Conservation (phyloP, 2,888 invertebrate genomes). For the Diaprepes abbreviatus region DNA sequence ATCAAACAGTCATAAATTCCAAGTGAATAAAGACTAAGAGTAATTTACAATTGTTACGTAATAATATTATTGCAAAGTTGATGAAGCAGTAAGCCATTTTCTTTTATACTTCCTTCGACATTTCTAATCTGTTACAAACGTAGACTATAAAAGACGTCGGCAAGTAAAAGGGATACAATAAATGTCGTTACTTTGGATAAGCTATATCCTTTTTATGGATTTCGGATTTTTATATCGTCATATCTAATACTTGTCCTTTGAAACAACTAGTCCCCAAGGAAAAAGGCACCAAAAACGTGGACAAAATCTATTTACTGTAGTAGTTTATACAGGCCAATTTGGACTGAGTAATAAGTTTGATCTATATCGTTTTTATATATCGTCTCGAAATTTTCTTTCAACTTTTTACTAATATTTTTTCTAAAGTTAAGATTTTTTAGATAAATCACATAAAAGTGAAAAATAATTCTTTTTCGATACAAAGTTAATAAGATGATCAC, state of each 20-base stretch:
- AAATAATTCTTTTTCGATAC: no score
- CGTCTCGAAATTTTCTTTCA: no score
- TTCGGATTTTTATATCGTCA: slow-evolving; percentile 34
- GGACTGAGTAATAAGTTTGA: slow-evolving; percentile 4
- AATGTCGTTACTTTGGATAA: slow-evolving; percentile 31
- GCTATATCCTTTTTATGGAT: slow-evolving; percentile 32
- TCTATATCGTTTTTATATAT: neutral
- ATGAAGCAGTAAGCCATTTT: slow-evolving; percentile 6
- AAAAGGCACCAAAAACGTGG: slow-evolving; percentile 6
- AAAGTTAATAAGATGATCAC: no score
- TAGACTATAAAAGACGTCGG: slow-evolving; percentile 11
- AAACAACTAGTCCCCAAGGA: slow-evolving; percentile 17
- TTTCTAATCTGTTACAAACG: slow-evolving; percentile 6
- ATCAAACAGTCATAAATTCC: neutral
- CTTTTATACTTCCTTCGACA: neutral
- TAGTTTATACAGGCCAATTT: neutral
- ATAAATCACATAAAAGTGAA: no score
- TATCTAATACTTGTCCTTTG: slow-evolving; percentile 22
- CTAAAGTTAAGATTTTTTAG: no score
- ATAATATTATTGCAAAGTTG: slow-evolving; percentile 9
- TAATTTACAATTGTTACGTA: neutral
- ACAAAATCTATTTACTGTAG: neutral
- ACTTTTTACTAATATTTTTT: no score
- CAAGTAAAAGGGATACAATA: slow-evolving; percentile 26
- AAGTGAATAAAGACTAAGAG: neutral